phyloP scores from a whole-genome alignment of 2,797 vertebrate species.

The Fratercula arctica region DNA sequence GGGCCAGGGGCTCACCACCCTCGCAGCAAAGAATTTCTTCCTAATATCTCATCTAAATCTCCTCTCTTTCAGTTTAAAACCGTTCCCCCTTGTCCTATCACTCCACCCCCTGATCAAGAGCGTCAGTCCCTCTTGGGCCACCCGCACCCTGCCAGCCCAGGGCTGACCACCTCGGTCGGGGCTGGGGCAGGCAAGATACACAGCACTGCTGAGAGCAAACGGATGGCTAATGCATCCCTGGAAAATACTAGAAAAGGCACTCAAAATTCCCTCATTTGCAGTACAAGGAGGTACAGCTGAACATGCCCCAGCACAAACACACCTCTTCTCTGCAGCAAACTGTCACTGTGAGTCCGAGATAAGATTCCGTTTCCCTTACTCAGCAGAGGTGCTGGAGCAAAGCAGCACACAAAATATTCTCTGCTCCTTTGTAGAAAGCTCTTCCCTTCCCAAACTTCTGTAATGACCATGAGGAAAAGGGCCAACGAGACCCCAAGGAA shows the following conservation, averaged over 20 bases:
- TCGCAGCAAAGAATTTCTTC: not conserved
- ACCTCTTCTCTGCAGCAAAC: fast-evolving
- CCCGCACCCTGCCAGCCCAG: not conserved
- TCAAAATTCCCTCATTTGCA: not conserved
- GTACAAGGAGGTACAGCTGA: fast-evolving
- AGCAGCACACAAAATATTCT: not conserved
- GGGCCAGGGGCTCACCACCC: not conserved
- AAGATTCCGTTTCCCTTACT: fast-evolving
- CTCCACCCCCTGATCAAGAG: not conserved
- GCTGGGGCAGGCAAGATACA: not conserved
- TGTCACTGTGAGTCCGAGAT: fast-evolving
- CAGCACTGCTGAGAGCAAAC: fast-evolving
- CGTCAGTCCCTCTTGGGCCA: not conserved
- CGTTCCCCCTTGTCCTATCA: not conserved
- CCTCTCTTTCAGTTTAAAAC: not conserved
- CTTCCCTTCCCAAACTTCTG: not conserved
- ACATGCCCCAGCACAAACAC: fast-evolving
- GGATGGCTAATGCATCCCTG: not conserved
- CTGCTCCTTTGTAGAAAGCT: not conserved
- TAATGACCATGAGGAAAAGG: not conserved
- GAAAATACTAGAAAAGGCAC: fast-evolving
- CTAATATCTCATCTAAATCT: not conserved
- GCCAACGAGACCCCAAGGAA: not conserved
- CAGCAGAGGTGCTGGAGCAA: not conserved
- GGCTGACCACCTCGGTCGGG: not conserved